These are phyloP conservation scores for Laothoe populi DNA, from an alignment of 2,888 invertebrate species.

Conservation along the genomic window DNA sequence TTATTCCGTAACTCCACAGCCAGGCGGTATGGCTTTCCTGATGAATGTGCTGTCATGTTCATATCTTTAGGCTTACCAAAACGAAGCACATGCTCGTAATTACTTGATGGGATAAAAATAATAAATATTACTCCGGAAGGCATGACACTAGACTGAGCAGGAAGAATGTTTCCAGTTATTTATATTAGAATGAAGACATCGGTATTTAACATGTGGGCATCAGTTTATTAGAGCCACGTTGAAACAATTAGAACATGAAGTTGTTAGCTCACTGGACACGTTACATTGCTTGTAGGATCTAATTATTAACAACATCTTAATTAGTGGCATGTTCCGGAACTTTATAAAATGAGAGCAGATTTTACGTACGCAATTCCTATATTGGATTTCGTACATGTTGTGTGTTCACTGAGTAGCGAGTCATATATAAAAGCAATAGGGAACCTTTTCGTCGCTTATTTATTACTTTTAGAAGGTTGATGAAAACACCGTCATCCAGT, in stretches of 20 bases:
- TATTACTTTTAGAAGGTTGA: background rate
- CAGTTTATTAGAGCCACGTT: conserved; percentile 53
- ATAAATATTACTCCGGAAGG: conserved; percentile 88
- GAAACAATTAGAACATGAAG: conserved; percentile 40
- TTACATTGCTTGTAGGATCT: conserved; percentile 23
- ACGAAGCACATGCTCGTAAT: conserved; percentile 86
- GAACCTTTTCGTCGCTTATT: background rate
- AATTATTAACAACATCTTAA: conserved; percentile 37
- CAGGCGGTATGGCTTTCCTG: conserved; percentile 58
- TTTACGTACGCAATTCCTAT: background rate
- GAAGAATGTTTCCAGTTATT: background rate
- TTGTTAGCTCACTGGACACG: conserved; percentile 16
- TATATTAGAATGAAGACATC: conserved; percentile 24
- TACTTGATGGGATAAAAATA: conserved; percentile 88
- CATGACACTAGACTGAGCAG: conserved; percentile 56
- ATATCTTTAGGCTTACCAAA: conserved; percentile 77
- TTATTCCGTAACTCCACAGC: conserved; percentile 72
- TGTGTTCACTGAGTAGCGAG: conserved; percentile 1
- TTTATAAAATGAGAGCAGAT: background rate
- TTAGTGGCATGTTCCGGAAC: conserved; percentile 27
- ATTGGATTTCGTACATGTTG: background rate
- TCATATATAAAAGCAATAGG: background rate
- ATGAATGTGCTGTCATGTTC: conserved; percentile 50
- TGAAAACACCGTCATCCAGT: background rate
- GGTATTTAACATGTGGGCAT: conserved; percentile 43